Percentiles rank a stretch among this genome's conserved stretches.
Conservation (phyloP, 2,888 invertebrate genomes). For the Pardosa pseudoannulata region DNA sequence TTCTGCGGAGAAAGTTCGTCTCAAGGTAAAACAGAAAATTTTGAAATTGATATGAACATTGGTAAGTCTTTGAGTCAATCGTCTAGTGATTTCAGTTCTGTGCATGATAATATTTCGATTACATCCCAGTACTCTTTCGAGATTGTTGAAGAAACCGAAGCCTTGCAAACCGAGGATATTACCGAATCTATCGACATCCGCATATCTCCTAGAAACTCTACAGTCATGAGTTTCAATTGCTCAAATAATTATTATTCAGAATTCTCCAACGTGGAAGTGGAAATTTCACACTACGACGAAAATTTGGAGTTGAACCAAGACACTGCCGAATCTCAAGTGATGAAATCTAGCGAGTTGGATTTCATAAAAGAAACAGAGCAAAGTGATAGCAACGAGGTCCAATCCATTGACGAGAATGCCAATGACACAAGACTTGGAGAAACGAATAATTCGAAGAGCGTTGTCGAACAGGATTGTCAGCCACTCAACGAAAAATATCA, state of each 20-base stretch:
- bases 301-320: background rate
- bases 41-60: slow-evolving; percentile 22
- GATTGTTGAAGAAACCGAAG: slow-evolving; percentile 52
- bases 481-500: background rate
- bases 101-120: slow-evolving; percentile 22
- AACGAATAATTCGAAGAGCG: background rate
- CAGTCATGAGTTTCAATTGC: slow-evolving; percentile 38
- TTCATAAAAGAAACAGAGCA: background rate
- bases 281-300: slow-evolving; percentile 23
- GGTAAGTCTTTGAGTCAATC: slow-evolving; percentile 17
- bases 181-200: slow-evolving; percentile 53
- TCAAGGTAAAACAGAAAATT: slow-evolving; percentile 25
- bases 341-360: background rate
- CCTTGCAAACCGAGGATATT: slow-evolving; percentile 46
- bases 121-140: slow-evolving; percentile 41
- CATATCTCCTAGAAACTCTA: slow-evolving; percentile 58
- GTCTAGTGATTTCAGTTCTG: background rate
- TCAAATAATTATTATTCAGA: slow-evolving; percentile 27
- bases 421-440: background rate
- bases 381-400: background rate
- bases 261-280: slow-evolving; percentile 52
- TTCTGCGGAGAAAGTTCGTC: slow-evolving; percentile 5
- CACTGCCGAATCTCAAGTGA: background rate
- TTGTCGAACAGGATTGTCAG: too few relatives aligned
- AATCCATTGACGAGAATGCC: background rate